These are phyloP conservation scores for Agrilus planipennis DNA, from an alignment of 1,140 invertebrate genomes.

Conservation along the genomic window DNA sequence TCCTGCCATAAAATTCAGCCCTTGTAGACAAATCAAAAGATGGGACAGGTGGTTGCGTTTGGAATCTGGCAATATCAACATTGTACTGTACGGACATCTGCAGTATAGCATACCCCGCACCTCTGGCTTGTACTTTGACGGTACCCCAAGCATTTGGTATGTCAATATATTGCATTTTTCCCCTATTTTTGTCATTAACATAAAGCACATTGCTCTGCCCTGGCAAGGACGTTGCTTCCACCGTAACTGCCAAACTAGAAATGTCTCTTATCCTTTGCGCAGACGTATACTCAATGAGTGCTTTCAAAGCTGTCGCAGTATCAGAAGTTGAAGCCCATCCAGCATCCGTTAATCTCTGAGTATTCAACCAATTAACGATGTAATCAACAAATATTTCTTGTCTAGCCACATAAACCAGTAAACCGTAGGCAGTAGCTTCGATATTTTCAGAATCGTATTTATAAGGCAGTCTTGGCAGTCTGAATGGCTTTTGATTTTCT, in stretches of 20 bases:
- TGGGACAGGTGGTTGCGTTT: constrained; percentile 68
- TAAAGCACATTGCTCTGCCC: constrained; percentile 44
- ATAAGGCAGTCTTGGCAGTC: constrained; percentile 74
- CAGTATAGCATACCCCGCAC: constrained; percentile 81
- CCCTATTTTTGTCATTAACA: constrained; percentile 64
- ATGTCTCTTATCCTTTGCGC: constrained; percentile 76
- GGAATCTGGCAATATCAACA: constrained; percentile 76
- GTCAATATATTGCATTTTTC: constrained; percentile 60
- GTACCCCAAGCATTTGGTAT: constrained; percentile 88
- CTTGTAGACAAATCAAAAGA: constrained; percentile 62
- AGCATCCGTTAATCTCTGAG: constrained; percentile 79
- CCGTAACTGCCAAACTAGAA: constrained; percentile 63
- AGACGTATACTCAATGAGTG: constrained; percentile 81
- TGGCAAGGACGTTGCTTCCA: constrained; percentile 76
- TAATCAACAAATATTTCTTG: constrained; percentile 69
- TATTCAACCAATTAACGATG: constrained; percentile 88
- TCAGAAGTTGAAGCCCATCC: constrained; percentile 91
- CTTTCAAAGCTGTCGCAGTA: constrained; percentile 78
- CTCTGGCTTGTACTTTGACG: constrained; percentile 75
- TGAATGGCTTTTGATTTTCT: constrained; percentile 84
- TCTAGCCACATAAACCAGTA: constrained; percentile 76
- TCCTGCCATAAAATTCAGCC: constrained; percentile 73
- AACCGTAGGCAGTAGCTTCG: constrained; percentile 82
- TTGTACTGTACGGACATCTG: constrained; percentile 94
- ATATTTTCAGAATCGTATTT: constrained; percentile 85